These are phyloP conservation scores for Pollachius pollachius DNA, from an alignment of 2,113 vertebrate genomes.

Conservation along the genomic window DNA sequence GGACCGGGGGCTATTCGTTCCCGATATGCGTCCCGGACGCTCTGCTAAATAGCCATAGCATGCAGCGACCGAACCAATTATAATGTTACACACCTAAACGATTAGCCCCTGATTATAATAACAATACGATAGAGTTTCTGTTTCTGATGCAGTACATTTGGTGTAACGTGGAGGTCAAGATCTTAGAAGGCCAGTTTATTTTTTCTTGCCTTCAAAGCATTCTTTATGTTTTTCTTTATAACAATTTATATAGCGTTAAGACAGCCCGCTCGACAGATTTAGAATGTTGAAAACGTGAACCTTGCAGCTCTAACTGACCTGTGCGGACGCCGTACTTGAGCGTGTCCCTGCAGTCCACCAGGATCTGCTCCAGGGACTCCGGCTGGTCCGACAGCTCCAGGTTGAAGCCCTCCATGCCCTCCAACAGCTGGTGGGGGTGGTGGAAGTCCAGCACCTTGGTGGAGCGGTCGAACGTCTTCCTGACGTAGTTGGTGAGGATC, in stretches of 20 bases:
- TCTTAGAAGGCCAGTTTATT: background rate
- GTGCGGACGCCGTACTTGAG: constrained; percentile 96
- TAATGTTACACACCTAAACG: background rate
- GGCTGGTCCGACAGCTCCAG: constrained; percentile 96
- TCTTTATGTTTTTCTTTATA: background rate
- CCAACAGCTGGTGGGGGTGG: constrained; percentile 95
- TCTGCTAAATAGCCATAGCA: background rate
- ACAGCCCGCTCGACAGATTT: background rate
- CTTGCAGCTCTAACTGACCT: constrained; percentile 70
- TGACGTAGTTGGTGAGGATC: constrained; percentile 94
- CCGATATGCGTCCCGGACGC: too few species aligned
- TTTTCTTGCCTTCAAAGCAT: background rate
- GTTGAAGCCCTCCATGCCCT: constrained; percentile 98
- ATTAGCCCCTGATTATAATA: background rate
- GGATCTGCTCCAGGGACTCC: constrained; percentile 97
- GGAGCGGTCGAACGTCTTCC: constrained; percentile 95
- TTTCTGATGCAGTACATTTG: background rate
- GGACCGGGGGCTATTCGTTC: too few species aligned
- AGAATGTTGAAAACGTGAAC: background rate
- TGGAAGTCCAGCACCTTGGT: constrained; percentile 99
- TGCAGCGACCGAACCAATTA: background rate
- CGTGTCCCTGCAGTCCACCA: constrained; percentile 97
- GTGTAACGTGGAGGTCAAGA: background rate
- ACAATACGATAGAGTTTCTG: background rate
- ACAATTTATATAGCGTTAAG: background rate